Evolutionary conservation across 2,113 vertebrate genomes (phyloP).

Genomic region (Synodontis membranacea): DNA sequence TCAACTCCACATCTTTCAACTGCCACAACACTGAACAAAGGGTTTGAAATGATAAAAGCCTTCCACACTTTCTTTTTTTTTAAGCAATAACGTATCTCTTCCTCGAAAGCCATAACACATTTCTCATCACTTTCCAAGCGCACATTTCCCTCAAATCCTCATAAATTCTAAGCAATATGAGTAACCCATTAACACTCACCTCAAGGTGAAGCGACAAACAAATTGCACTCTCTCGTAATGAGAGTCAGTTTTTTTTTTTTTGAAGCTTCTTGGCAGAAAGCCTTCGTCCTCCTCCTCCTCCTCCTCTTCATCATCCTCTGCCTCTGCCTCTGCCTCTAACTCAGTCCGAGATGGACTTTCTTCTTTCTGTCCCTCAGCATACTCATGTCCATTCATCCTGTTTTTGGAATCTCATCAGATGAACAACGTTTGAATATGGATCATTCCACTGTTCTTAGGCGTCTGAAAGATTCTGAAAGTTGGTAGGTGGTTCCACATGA

Average conservation of each 20-base stretch:
- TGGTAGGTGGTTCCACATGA: too few relatives aligned
- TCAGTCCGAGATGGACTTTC: neutral
- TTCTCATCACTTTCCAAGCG: neutral
- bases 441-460: too few relatives aligned
- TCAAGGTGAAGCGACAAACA: neutral
- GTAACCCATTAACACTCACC: neutral
- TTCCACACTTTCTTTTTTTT: constrained; percentile 7
- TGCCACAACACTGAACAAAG: neutral
- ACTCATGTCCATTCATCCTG: neutral
- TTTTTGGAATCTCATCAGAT: neutral
- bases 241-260: neutral
- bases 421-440: too few relatives aligned
- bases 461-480: too few relatives aligned
- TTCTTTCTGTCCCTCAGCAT: neutral
- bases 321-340: neutral
- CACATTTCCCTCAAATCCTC: neutral
- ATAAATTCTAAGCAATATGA: neutral
- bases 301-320: neutral
- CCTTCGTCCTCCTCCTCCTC: neutral
- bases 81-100: neutral
- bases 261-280: neutral
- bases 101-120: neutral
- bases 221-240: neutral
- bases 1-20: constrained; percentile 41
- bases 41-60: constrained; percentile 6